These are phyloP conservation scores for Conus betulinus DNA, from an alignment of 1,140 invertebrate species.

Conservation along the genomic window DNA sequence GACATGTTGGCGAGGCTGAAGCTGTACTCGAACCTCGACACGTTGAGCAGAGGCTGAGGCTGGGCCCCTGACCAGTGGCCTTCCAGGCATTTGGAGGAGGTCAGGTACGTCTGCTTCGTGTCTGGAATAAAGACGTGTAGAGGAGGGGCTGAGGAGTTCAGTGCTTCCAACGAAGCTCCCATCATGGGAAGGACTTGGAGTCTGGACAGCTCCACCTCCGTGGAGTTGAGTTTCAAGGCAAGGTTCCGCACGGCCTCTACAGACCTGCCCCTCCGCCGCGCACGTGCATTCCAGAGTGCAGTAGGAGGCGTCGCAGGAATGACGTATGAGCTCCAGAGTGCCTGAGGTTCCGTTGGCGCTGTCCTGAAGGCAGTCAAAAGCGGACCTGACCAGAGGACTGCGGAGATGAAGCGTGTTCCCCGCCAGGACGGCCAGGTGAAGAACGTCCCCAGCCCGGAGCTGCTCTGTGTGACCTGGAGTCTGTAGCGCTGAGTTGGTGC, in stretches of 20 bases:
- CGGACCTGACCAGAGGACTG: conserved; percentile 34
- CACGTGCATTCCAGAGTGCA: conserved; percentile 59
- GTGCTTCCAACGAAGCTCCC: background rate
- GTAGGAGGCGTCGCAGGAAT: conserved; percentile 51
- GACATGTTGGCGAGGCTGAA: conserved; percentile 39
- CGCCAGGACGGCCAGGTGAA: conserved; percentile 44
- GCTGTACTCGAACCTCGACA: conserved; percentile 53
- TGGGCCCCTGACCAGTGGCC: conserved; percentile 6
- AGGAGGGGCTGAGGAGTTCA: background rate
- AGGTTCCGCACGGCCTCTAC: background rate
- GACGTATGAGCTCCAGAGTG: conserved; percentile 37
- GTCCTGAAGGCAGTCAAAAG: conserved; percentile 22
- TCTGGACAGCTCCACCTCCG: background rate
- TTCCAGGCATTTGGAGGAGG: conserved; percentile 24
- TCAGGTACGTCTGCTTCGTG: background rate
- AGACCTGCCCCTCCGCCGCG: conserved; percentile 48
- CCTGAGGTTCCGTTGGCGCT: conserved; percentile 2
- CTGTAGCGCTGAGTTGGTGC: conserved; percentile 3
- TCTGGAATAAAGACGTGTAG: too few species aligned
- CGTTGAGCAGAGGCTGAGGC: background rate
- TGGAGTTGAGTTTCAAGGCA: background rate
- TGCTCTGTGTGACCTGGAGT: conserved; percentile 19
- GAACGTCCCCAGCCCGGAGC: conserved; percentile 31
- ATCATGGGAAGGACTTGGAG: conserved; percentile 2
- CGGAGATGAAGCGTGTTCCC: conserved; percentile 42